phyloP scores from a whole-genome alignment of 2,888 invertebrate genomes.

The Sarcophaga subvicina region DNA sequence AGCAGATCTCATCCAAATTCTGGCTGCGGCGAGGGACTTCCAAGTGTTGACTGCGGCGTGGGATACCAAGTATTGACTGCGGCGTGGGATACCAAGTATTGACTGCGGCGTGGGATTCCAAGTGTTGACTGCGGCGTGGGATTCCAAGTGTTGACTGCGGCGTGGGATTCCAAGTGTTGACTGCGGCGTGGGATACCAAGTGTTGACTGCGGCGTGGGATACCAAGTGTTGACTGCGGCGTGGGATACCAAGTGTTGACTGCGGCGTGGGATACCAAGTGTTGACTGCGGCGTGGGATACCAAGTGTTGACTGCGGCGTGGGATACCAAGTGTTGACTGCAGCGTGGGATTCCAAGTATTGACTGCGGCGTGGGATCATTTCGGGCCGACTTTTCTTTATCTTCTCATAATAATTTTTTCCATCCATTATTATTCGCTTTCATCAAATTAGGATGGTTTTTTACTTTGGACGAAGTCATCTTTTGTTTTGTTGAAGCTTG shows the following conservation, averaged over 20 bases:
- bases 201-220: constrained; percentile 75
- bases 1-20: constrained; percentile 48
- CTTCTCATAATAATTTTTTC: constrained; percentile 41
- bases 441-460: constrained; percentile 57
- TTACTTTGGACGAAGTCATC: neutral
- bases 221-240: constrained; percentile 71
- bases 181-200: constrained; percentile 71
- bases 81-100: constrained; percentile 71
- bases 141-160: constrained; percentile 70
- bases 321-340: constrained; percentile 66
- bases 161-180: constrained; percentile 70
- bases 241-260: constrained; percentile 71
- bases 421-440: constrained; percentile 35
- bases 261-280: constrained; percentile 72
- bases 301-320: constrained; percentile 61
- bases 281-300: constrained; percentile 67
- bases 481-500: neutral
- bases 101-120: constrained; percentile 72
- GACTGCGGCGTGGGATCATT: constrained; percentile 63
- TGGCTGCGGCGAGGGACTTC: constrained; percentile 66
- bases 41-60: constrained; percentile 70
- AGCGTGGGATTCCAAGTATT: constrained; percentile 59
- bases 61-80: constrained; percentile 71
- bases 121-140: constrained; percentile 75
- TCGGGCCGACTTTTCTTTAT: constrained; percentile 1